Evolutionary conservation across 2,797 vertebrate species (phyloP).

Genomic region (Tragopan temminckii): DNA sequence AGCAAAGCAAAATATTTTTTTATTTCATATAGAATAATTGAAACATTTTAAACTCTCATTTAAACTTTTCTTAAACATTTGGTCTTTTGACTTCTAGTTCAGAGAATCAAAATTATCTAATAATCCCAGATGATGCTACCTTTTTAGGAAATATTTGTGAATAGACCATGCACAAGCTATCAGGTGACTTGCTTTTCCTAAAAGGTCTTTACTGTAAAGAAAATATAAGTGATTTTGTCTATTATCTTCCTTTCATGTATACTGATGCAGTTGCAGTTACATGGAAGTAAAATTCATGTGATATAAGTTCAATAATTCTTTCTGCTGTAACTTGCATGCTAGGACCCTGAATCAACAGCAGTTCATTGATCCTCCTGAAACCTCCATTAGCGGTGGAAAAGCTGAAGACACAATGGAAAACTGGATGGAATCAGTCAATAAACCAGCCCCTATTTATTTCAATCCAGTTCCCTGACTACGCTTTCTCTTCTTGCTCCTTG

Average conservation of each 20-base stretch:
- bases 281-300: background rate
- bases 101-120: background rate
- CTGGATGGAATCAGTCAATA: background rate
- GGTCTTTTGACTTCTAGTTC: background rate
- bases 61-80: background rate
- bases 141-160: background rate
- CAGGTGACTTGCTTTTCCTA: background rate
- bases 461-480: background rate
- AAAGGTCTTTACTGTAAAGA: background rate
- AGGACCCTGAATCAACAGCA: background rate
- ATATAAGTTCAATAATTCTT: background rate
- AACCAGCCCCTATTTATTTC: background rate
- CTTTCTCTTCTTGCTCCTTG: background rate
- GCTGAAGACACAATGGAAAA: background rate
- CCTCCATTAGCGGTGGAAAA: background rate
- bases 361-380: background rate
- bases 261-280: background rate
- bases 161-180: background rate
- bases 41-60: background rate
- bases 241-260: background rate
- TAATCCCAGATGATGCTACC: background rate
- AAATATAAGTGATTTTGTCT: background rate
- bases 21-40: background rate
- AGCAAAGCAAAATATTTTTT: background rate
- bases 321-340: background rate